Evolutionary conservation across 1,140 invertebrate species (phyloP), one percentile per base, ranked within the genome.

Genomic region (Propsilocerus akamusi): DNA sequence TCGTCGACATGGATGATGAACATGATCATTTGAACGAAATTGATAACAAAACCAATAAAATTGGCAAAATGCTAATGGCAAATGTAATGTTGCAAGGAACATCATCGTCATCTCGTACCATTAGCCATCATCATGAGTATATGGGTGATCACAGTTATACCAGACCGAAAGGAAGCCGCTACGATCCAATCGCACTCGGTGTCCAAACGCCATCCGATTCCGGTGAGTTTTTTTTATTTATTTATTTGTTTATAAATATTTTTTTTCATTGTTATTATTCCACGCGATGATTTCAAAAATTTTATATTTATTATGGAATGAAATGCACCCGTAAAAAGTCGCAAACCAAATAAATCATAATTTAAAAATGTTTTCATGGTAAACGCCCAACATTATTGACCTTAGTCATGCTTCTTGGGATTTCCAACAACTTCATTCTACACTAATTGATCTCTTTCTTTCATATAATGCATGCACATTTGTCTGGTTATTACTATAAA

Each of bases 161-260:
- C 52, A 75, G 73, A 55, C 68, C 66, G 57, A 67, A 55, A 54
- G 68, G 53, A 47, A 72, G 71, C 52, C 64, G 67, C 53, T 57
- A 75, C 34, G 75, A 78, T 53, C 72, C 72, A 55, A 28, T 54
- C 17, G 56, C 50, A 53, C 70, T 81, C 30, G 80, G 80, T 37
- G 75, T 85, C 3, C 80, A 85, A 56, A 88, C 85, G 52, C 84
- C 86, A 41, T 88, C 85, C 3, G 86, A 89, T 73, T 87, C 86
- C 49, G 84, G 86, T 83, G 67, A 80, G 80, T 80, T 58, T 65
- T 58, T 14, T 37, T 49, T 47, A 23, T 50, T 50, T 53, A 46
- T 52, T 50, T 51, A 22, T 37, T 30, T 22, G 26, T 54, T 34
- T 48, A 22, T 52, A 32, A n/a, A n/a, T 30, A 30, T n/a, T 30